A percentile compares a stretch with the other conserved stretches of the same genome.
Evolutionary conservation across 2,797 vertebrate species (phyloP).

Genomic region (Rhodeus uyekii): DNA sequence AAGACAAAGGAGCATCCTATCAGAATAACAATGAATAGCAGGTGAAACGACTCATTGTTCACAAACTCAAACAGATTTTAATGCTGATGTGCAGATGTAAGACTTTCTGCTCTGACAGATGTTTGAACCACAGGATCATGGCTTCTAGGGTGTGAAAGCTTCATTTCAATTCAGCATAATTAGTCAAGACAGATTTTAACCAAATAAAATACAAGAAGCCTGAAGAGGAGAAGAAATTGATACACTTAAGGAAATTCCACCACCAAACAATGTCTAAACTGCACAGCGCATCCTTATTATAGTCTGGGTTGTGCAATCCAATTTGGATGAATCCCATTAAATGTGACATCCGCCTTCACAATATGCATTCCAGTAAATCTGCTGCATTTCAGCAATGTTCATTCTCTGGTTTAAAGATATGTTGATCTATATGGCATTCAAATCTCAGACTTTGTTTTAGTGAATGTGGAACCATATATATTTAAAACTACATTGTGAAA

Average conservation of each 20-base stretch:
- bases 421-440: slow-evolving; percentile 3
- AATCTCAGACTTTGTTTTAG: background rate
- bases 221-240: slow-evolving; percentile 17
- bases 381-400: slow-evolving; percentile 16
- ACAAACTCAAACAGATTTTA: slow-evolving; percentile 13
- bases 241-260: slow-evolving; percentile 29
- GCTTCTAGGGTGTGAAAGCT: slow-evolving; percentile 13
- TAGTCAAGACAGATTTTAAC: slow-evolving; percentile 46
- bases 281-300: slow-evolving; percentile 1
- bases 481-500: slow-evolving; percentile 12
- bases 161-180: slow-evolving; percentile 37
- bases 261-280: background rate
- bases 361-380: slow-evolving; percentile 30
- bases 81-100: background rate
- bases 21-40: background rate
- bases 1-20: background rate
- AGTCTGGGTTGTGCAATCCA: slow-evolving; percentile 34
- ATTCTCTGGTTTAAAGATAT: background rate
- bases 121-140: slow-evolving; percentile 13
- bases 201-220: background rate
- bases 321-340: slow-evolving; percentile 42
- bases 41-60: background rate
- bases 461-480: slow-evolving; percentile 3
- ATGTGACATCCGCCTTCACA: slow-evolving; percentile 42
- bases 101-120: slow-evolving; percentile 33